Conservation (phyloP, 2,888 invertebrate genomes). For the Sialis fuliginosa region DNA sequence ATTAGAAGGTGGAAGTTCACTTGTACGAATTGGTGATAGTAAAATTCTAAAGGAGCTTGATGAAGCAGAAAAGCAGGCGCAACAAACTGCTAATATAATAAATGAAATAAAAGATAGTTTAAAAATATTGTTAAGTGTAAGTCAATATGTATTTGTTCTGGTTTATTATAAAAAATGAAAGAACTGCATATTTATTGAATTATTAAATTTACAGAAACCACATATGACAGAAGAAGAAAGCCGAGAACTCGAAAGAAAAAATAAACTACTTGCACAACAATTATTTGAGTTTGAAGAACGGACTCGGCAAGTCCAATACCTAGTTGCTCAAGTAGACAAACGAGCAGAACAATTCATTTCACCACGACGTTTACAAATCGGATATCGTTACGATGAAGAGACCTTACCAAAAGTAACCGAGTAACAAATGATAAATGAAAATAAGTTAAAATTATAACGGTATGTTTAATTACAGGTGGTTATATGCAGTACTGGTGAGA, state of each 20-base stretch:
- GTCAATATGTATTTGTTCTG: background rate
- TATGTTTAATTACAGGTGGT: slow-evolving; percentile 30
- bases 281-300: slow-evolving; percentile 41
- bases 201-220: slow-evolving; percentile 28
- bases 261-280: slow-evolving; percentile 36
- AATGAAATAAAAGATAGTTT: slow-evolving; percentile 24
- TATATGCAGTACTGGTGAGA: slow-evolving; percentile 32
- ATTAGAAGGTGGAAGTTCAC: background rate
- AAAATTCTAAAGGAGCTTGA: slow-evolving; percentile 25
- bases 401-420: slow-evolving; percentile 7
- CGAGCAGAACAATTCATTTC: slow-evolving; percentile 20
- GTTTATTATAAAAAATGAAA: background rate
- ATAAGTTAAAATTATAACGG: slow-evolving; percentile 14
- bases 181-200: background rate
- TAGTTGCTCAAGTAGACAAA: slow-evolving; percentile 27
- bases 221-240: slow-evolving; percentile 38
- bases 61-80: slow-evolving; percentile 28
- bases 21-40: slow-evolving; percentile 12
- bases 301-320: slow-evolving; percentile 35
- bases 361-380: slow-evolving; percentile 17
- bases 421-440: slow-evolving; percentile 22
- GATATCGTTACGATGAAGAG: slow-evolving; percentile 17
- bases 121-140: slow-evolving; percentile 21
- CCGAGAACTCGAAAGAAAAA: slow-evolving; percentile 33
- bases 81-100: slow-evolving; percentile 27